Evolutionary conservation across 1,140 invertebrate genomes (phyloP).

Genomic region (Neodiprion fabricii): DNA sequence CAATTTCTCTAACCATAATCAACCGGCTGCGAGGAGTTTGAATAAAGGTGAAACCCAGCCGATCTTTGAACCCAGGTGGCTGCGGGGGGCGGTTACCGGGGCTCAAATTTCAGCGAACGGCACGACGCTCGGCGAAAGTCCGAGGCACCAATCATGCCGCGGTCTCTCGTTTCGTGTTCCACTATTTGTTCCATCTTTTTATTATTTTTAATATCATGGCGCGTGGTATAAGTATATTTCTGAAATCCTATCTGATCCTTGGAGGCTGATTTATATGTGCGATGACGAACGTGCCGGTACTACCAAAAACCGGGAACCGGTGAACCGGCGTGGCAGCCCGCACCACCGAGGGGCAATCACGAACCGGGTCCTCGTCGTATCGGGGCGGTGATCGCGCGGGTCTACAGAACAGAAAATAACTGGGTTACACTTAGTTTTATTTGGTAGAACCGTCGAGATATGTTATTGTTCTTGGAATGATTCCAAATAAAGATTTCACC

Average conservation of each 20-base stretch:
- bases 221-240: slow-evolving; percentile 57
- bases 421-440: slow-evolving; percentile 61
- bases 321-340: background rate
- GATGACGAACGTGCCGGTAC: slow-evolving; percentile 61
- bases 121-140: too few relatives aligned
- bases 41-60: too few relatives aligned
- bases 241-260: slow-evolving; percentile 60
- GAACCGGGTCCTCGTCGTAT: background rate
- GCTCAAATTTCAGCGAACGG: too few relatives aligned
- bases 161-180: too few relatives aligned
- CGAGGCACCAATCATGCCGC: too few relatives aligned
- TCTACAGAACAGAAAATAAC: slow-evolving; percentile 59
- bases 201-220: slow-evolving; percentile 50
- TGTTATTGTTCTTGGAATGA: slow-evolving; percentile 65
- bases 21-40: background rate
- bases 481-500: slow-evolving; percentile 63
- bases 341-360: slow-evolving; percentile 7
- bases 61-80: too few relatives aligned
- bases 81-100: too few relatives aligned
- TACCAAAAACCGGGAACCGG: slow-evolving; percentile 50
- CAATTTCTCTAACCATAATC: background rate
- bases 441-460: slow-evolving; percentile 41
- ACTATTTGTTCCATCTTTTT: slow-evolving; percentile 20
- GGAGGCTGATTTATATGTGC: slow-evolving; percentile 58
- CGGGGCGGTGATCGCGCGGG: slow-evolving; percentile 12